Evolutionary conservation across 2,113 vertebrate species (phyloP).

Genomic region (Leucosticte australis): DNA sequence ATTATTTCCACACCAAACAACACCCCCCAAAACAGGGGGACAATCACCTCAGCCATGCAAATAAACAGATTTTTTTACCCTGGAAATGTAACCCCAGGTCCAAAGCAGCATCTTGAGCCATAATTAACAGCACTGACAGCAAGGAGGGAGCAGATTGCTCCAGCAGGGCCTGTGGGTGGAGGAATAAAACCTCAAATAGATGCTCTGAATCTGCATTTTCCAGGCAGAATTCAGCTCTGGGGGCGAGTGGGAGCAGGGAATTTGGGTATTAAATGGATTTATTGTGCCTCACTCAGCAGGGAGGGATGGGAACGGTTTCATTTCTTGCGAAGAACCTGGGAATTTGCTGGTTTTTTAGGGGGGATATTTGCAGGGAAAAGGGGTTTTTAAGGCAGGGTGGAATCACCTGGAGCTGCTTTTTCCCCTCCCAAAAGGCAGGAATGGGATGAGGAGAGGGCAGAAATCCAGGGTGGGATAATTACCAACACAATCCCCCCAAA

Average conservation of each 20-base stretch:
- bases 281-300: neutral
- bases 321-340: neutral
- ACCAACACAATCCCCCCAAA: neutral
- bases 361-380: neutral
- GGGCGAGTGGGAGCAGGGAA: neutral
- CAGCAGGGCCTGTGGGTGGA: neutral
- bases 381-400: neutral
- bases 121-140: neutral
- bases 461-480: neutral
- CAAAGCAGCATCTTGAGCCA: fast-evolving
- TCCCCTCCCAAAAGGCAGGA: fast-evolving
- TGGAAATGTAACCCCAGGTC: neutral
- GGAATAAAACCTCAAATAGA: neutral
- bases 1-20: neutral
- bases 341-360: neutral
- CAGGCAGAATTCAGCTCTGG: neutral
- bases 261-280: neutral
- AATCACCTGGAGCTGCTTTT: neutral
- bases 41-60: neutral
- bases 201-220: neutral
- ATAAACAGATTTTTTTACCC: neutral
- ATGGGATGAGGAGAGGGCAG: neutral
- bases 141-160: neutral
- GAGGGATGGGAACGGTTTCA: neutral
- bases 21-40: fast-evolving